phyloP scores from a whole-genome alignment of 2,797 vertebrate genomes.

The Borostomias antarcticus region DNA sequence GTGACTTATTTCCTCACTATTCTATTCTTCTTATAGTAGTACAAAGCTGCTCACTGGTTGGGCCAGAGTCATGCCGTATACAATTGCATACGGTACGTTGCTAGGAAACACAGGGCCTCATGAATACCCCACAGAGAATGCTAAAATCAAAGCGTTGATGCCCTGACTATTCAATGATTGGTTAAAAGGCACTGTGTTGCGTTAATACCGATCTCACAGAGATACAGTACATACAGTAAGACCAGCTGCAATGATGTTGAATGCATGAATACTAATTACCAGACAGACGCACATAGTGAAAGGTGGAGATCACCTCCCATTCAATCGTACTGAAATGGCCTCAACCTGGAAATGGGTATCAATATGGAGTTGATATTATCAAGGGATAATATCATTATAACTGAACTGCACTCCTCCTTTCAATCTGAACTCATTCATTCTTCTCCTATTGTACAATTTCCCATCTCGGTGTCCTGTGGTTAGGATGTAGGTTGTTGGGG shows the following conservation, averaged over 20 bases:
- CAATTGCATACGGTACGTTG: constrained; percentile 61
- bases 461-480: not conserved
- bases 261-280: constrained; percentile 4
- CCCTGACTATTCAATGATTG: constrained; percentile 44
- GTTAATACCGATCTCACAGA: not conserved
- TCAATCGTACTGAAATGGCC: not conserved
- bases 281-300: not conserved
- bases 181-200: constrained; percentile 24
- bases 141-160: constrained; percentile 56
- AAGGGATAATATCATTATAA: too few species aligned
- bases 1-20: constrained; percentile 18
- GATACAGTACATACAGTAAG: too few species aligned
- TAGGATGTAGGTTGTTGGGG: not conserved
- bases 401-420: not conserved
- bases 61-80: constrained; percentile 8
- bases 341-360: too few species aligned
- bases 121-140: constrained; percentile 58
- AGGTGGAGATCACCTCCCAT: not conserved
- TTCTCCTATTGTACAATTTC: not conserved
- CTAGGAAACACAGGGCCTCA: constrained; percentile 70
- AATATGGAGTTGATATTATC: too few species aligned
- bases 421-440: not conserved
- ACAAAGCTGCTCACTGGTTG: constrained; percentile 36
- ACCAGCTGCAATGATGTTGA: not conserved
- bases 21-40: not conserved